A percentile compares a stretch with the other conserved stretches of the same genome.
Conservation (phyloP, 2,113 vertebrate species). For the Toxotes jaculatrix region DNA sequence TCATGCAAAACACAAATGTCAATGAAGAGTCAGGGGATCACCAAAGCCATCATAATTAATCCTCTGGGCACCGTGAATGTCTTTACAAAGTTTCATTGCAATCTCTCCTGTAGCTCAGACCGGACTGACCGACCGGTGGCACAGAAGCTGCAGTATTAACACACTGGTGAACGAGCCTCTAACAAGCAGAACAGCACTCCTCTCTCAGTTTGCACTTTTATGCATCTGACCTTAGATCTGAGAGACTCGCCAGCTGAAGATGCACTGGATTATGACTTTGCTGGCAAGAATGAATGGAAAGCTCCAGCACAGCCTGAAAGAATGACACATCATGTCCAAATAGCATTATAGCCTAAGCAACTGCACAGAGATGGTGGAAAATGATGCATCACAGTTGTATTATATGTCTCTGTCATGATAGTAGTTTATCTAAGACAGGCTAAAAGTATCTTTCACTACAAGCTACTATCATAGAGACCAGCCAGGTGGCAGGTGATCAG, state of each 20-base stretch:
- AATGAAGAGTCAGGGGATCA: not conserved
- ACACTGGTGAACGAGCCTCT: not conserved
- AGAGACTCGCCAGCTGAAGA: not conserved
- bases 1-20: not conserved
- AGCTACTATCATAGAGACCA: not conserved
- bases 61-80: not conserved
- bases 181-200: not conserved
- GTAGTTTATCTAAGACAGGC: not conserved
- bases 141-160: not conserved
- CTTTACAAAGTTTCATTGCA: not conserved
- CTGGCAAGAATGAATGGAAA: slow-evolving; percentile 5
- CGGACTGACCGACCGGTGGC: not conserved
- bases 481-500: not conserved
- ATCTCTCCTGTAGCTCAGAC: not conserved
- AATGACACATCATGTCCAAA: slow-evolving; percentile 3
- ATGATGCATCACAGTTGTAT: not conserved
- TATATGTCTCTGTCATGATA: not conserved
- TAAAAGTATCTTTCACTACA: not conserved
- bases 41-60: not conserved
- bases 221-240: not conserved
- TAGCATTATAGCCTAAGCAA: not conserved
- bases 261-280: not conserved
- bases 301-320: not conserved
- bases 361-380: not conserved
- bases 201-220: not conserved